phyloP scores from a whole-genome alignment of 2,888 invertebrate species.

The Prenolepis imparis region DNA sequence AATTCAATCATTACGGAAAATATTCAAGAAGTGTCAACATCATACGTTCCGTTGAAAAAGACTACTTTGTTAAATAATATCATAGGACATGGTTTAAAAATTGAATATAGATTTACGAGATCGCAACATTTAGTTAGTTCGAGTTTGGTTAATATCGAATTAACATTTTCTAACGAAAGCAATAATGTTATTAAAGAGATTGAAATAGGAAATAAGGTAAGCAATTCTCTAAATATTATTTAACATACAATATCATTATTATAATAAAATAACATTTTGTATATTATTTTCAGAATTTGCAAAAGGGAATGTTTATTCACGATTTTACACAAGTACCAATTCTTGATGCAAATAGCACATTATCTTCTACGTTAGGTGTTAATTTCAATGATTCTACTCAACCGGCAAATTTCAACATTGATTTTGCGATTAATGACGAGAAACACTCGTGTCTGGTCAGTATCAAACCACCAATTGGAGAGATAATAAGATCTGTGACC shows the following conservation, averaged over 20 bases:
- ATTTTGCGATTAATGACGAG: conserved; percentile 87
- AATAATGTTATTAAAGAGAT: conserved; percentile 90
- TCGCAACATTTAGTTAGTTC: conserved; percentile 94
- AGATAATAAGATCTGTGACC: conserved; percentile 93
- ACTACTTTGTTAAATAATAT: conserved; percentile 91
- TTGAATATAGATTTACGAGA: conserved; percentile 91
- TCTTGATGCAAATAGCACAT: conserved; percentile 89
- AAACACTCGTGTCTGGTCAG: conserved; percentile 85
- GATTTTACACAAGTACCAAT: conserved; percentile 91
- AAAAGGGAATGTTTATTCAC: conserved; percentile 91
- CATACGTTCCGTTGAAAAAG: conserved; percentile 88
- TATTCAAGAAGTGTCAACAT: conserved; percentile 87
- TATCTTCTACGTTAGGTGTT: conserved; percentile 92
- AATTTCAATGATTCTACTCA: conserved; percentile 98
- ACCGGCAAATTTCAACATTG: conserved; percentile 93
- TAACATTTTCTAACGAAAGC: conserved; percentile 92
- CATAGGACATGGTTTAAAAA: conserved; percentile 90
- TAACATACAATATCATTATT: background rate
- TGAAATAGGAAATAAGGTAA: conserved; percentile 91
- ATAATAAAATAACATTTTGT: conserved; percentile 4
- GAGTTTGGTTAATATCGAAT: conserved; percentile 93
- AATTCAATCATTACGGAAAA: conserved; percentile 82
- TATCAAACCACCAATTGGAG: conserved; percentile 95
- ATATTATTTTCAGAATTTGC: conserved; percentile 87
- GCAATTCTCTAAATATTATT: background rate